Base-by-base conservation (phyloP, 2,888 invertebrate genomes). In the Tenthredo mesomela region DNA sequence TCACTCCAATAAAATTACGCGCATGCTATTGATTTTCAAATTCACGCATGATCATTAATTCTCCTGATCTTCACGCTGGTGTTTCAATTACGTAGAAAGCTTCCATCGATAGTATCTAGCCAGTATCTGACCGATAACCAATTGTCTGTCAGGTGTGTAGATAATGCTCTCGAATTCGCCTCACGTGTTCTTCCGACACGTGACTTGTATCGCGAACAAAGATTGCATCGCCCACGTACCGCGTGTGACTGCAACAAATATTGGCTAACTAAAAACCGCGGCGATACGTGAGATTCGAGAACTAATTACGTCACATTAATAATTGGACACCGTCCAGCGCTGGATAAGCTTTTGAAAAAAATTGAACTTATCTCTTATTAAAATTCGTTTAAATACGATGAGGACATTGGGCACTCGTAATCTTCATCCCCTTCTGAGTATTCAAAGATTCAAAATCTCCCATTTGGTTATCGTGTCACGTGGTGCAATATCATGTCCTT, bases 151-250 rank as follows among this genome's bases (percentile, higher is more conserved):
- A 77, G 77, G 77, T 77, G 54, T 77, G 50, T 61, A 7, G 37
- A 0, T 37, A 61, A 40, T 40, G 2, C 25, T 80, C 80, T 37
- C n/a, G 40, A 80, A 80, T 61, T 80, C 80, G 2, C 61, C 10
- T 80, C 80, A 80, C 80, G 80, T 80, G 80, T 37, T 25, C 12
- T 9, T 2, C 61, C 21, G 29, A 47, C 80, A 80, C 80, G 80
- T 80, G 80, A 80, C 80, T 43, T 61, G 80, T 80, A 61, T 80
- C 80, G 80, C 25, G 61, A 80, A 80, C 21, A 61, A 61, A 33
- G 29, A 80, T 80, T 80, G 80, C 80, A 80, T 58, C 37, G 58
- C 80, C 58, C 58, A 40, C 61, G 61, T 80, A 50, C 47, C 50
- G 43, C 71, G 2, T 33, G 40, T 73, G 40, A 37, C 43, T 80